phyloP scores from a whole-genome alignment of 2,888 invertebrate species.

The Ganaspis brasiliensis region DNA sequence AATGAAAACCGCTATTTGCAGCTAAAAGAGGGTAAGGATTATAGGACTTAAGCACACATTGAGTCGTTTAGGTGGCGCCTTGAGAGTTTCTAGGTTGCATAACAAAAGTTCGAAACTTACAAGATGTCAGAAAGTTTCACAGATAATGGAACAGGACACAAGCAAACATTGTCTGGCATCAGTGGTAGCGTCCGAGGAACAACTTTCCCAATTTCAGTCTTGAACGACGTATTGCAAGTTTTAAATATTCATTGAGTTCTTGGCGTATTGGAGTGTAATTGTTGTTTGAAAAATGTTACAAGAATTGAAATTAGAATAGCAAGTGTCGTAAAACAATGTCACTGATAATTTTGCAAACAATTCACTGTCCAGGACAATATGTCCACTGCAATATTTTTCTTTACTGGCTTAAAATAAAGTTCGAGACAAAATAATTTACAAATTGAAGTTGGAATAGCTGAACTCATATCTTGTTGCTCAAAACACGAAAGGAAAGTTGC shows the following conservation, averaged over 20 bases:
- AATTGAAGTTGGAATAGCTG: no score
- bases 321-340: no score
- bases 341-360: no score
- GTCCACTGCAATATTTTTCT: no score
- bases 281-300: not conserved
- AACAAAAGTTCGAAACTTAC: constrained; percentile 73
- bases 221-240: constrained; percentile 44
- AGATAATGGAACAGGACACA: constrained; percentile 72
- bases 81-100: constrained; percentile 57
- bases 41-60: not conserved
- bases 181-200: constrained; percentile 50
- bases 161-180: constrained; percentile 63
- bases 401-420: no score
- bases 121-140: constrained; percentile 73
- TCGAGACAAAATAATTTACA: no score
- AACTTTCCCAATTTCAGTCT: constrained; percentile 72
- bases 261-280: constrained; percentile 17
- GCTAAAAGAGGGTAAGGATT: not conserved
- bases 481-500: no score
- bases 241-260: constrained; percentile 72
- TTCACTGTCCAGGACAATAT: no score
- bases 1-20: not conserved
- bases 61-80: constrained; percentile 1
- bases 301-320: no score
- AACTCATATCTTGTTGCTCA: no score